Conservation (phyloP, 2,113 vertebrate genomes). For the human (Homo sapiens) region DNA sequence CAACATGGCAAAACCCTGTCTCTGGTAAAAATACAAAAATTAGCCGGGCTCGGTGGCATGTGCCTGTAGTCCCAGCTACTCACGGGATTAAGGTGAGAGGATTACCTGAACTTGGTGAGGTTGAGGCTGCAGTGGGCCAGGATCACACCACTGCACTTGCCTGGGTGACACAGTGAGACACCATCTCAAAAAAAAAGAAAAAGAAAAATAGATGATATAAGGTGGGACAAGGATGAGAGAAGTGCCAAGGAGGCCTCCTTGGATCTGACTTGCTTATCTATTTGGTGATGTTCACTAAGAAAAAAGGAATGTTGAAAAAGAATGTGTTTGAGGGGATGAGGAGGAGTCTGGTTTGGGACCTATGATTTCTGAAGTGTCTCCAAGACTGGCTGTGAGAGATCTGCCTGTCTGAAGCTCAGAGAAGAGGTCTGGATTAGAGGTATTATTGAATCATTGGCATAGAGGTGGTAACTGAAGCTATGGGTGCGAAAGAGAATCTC, state of each 20-base stretch:
- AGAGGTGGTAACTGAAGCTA: neutral
- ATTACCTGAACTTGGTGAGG: no score
- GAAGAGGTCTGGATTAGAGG: neutral
- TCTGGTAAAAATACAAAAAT: no score
- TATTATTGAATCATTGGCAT: neutral
- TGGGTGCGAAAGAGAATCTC: neutral
- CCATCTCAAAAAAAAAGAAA: no score
- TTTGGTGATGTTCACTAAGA: neutral
- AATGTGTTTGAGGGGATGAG: neutral
- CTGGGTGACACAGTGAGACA: no score
- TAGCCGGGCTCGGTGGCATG: fast-evolving
- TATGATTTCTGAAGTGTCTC: neutral
- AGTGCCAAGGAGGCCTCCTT: neutral
- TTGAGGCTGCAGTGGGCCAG: no score
- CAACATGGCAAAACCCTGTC: no score
- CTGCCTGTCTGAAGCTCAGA: neutral
- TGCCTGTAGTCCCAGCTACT: no score
- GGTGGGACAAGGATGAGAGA: neutral
- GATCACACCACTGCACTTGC: no score
- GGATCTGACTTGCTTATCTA: neutral
- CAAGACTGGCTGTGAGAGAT: neutral
- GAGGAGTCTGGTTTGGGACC: neutral
- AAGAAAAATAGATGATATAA: neutral
- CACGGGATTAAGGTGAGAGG: no score
- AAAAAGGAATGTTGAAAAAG: neutral